Percentiles rank a stretch among this genome's conserved stretches.
Evolutionary conservation across 1,140 invertebrate species (phyloP).

Genomic region (Saccostrea glomerata): DNA sequence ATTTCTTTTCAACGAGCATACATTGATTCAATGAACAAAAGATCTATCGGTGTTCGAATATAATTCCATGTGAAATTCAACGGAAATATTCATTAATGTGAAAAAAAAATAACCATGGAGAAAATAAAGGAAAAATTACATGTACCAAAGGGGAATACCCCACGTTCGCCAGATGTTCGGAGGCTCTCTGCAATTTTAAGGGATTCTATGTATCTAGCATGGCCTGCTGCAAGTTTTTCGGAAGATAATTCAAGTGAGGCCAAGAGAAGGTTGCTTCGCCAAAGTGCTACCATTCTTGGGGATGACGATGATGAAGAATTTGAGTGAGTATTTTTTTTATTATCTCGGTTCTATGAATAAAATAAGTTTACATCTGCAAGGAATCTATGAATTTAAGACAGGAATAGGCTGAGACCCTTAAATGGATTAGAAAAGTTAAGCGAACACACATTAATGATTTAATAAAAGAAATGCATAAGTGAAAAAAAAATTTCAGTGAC

Average conservation of each 20-base stretch:
- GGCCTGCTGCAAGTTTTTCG: slow-evolving; percentile 63
- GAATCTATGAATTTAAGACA: no score
- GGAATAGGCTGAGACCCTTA: no score
- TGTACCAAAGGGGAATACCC: slow-evolving; percentile 61
- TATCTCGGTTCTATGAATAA: neutral
- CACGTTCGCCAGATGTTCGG: slow-evolving; percentile 56
- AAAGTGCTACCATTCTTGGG: slow-evolving; percentile 60
- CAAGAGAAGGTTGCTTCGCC: slow-evolving; percentile 53
- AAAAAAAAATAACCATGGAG: slow-evolving; percentile 48
- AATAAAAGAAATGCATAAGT: no score
- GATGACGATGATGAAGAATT: slow-evolving; percentile 59
- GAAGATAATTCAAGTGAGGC: slow-evolving; percentile 51
- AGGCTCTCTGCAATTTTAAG: slow-evolving; percentile 61
- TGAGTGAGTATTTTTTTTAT: slow-evolving; percentile 47
- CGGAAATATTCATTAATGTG: neutral
- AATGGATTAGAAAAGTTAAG: no score
- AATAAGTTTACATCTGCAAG: no score
- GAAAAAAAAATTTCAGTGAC: no score
- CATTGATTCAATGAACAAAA: neutral
- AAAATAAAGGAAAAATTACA: slow-evolving; percentile 64
- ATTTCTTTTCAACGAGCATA: neutral
- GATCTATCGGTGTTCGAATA: neutral
- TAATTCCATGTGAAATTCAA: neutral
- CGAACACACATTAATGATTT: no score
- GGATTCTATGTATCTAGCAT: slow-evolving; percentile 65